Percentiles rank a stretch among this genome's conserved stretches.
Conservation (phyloP, 1,140 invertebrate genomes). For the Drosophila littoralis region DNA sequence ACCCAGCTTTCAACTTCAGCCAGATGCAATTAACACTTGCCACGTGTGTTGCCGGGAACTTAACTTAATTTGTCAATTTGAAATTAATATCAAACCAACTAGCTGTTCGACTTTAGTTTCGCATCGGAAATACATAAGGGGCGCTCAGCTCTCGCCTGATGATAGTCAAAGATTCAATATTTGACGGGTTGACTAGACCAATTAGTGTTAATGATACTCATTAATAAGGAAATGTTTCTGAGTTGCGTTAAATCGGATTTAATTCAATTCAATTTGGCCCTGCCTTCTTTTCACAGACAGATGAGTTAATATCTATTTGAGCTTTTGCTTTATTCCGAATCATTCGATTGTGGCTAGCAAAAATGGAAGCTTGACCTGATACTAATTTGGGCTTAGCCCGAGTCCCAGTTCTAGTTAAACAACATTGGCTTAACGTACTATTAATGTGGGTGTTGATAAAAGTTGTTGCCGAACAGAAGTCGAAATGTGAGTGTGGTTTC, state of each 20-base stretch:
- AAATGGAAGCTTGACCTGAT: constrained; percentile 13
- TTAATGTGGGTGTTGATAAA: constrained; percentile 25
- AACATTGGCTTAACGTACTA: not conserved
- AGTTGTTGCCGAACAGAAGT: not conserved
- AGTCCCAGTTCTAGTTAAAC: constrained; percentile 9
- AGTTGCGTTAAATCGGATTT: constrained; percentile 56
- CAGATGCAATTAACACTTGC: constrained; percentile 42
- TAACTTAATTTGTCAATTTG: constrained; percentile 49
- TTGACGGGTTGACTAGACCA: constrained; percentile 44
- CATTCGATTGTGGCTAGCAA: too few species aligned
- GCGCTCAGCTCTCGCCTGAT: not conserved
- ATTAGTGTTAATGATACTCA: constrained; percentile 77
- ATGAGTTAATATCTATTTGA: too few species aligned
- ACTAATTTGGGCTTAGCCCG: constrained; percentile 3
- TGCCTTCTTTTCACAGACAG: too few species aligned
- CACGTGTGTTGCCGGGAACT: constrained; percentile 48
- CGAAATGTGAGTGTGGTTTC: not conserved
- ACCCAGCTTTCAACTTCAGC: not conserved
- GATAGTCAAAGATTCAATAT: constrained; percentile 25
- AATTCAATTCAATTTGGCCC: constrained; percentile 51
- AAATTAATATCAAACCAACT: too few species aligned
- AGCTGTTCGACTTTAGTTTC: too few species aligned
- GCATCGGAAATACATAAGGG: too few species aligned
- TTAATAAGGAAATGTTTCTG: constrained; percentile 73
- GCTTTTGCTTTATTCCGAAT: too few species aligned